Evolutionary conservation across 2,113 vertebrate species (phyloP).

Genomic region (Tautogolabrus adspersus): DNA sequence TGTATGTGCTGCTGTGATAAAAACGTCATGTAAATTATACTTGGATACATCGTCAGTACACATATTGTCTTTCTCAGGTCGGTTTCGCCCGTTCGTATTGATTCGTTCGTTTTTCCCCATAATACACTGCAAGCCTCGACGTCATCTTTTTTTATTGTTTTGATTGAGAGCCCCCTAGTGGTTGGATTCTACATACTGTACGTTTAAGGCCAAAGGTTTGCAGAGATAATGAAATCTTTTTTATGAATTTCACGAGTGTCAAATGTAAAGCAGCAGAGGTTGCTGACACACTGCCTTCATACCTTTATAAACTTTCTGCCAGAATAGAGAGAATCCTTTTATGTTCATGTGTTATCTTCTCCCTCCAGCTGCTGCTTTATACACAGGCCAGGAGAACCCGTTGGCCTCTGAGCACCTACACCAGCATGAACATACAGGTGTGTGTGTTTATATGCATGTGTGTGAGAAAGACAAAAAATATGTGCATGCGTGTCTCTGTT

Average conservation of each 20-base stretch:
- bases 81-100: too few species aligned
- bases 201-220: not conserved
- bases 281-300: conserved; percentile 56
- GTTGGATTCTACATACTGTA: too few species aligned
- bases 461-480: not conserved
- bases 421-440: not conserved
- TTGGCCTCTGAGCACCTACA: conserved; percentile 39
- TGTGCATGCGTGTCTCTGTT: conserved; percentile 5
- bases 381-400: conserved; percentile 32
- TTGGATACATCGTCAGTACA: too few species aligned
- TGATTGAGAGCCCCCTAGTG: too few species aligned
- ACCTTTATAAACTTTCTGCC: conserved; percentile 36
- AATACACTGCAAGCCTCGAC: too few species aligned
- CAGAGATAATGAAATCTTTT: conserved; percentile 1
- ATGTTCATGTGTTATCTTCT: conserved; percentile 59
- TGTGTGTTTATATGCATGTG: not conserved
- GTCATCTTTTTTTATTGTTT: too few species aligned
- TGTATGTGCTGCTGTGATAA: too few species aligned
- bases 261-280: conserved; percentile 48
- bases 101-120: too few species aligned
- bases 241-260: conserved; percentile 11
- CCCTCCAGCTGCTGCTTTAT: conserved; percentile 57
- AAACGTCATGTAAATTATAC: too few species aligned
- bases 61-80: too few species aligned
- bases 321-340: conserved; percentile 48